Evolutionary conservation across 2,888 invertebrate genomes (phyloP).

Genomic region (Diploptera punctata): DNA sequence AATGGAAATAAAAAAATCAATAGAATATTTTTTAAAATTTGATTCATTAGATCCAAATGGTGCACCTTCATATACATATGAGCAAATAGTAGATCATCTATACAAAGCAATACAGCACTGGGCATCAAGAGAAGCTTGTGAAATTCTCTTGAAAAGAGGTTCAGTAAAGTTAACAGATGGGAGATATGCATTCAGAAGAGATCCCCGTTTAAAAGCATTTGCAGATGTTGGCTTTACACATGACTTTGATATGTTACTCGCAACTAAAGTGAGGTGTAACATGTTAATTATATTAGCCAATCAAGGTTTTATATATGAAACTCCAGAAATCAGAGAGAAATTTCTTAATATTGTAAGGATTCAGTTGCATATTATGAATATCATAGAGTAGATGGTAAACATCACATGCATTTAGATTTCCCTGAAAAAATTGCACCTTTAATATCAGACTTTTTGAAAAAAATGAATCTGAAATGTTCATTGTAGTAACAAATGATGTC

Average conservation of each 20-base stretch:
- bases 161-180: slow-evolving; percentile 59
- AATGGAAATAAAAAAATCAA: not conserved
- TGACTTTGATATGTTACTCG: slow-evolving; percentile 44
- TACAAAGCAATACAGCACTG: slow-evolving; percentile 51
- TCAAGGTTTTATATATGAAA: slow-evolving; percentile 46
- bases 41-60: slow-evolving; percentile 1
- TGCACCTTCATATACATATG: slow-evolving; percentile 20
- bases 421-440: slow-evolving; percentile 46
- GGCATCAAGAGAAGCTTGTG: slow-evolving; percentile 70
- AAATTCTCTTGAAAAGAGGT: slow-evolving; percentile 76
- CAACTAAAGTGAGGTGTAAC: slow-evolving; percentile 47
- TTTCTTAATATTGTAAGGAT: slow-evolving; percentile 43
- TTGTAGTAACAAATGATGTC: too few species aligned
- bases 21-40: not conserved
- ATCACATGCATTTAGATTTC: slow-evolving; percentile 49
- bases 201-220: slow-evolving; percentile 72
- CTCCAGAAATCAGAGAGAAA: slow-evolving; percentile 42
- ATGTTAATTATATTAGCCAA: slow-evolving; percentile 49
- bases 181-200: slow-evolving; percentile 68
- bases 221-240: slow-evolving; percentile 43
- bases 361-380: slow-evolving; percentile 45
- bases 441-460: slow-evolving; percentile 45
- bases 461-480: too few species aligned
- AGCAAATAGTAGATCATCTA: slow-evolving; percentile 17
- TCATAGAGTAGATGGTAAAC: slow-evolving; percentile 46